These are phyloP conservation scores for Sphenopsis melanotis DNA, from an alignment of 2,797 vertebrate genomes.

Conservation along the genomic window DNA sequence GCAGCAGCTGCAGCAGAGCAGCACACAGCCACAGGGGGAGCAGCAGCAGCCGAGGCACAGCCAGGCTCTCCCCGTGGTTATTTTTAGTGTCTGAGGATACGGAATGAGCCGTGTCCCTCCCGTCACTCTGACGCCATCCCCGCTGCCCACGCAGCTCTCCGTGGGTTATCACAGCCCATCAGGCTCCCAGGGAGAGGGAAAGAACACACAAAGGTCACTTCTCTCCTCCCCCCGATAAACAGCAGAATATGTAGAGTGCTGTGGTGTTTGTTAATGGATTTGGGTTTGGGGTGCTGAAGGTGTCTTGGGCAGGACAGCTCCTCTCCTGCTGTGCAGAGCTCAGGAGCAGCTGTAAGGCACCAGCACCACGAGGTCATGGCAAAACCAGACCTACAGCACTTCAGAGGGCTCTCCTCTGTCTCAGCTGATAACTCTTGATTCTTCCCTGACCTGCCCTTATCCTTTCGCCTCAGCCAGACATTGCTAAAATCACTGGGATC, in stretches of 20 bases:
- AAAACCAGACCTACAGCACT: not conserved
- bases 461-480: not conserved
- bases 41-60: not conserved
- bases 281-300: not conserved
- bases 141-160: not conserved
- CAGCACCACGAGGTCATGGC: not conserved
- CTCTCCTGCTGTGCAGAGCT: not conserved
- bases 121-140: constrained; percentile 42
- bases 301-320: not conserved
- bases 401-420: not conserved
- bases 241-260: not conserved
- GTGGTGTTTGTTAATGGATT: not conserved
- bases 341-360: not conserved
- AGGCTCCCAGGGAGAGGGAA: not conserved
- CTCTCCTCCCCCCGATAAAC: not conserved
- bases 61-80: not conserved
- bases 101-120: not conserved
- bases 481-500: not conserved
- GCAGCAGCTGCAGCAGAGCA: not conserved
- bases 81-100: not conserved
- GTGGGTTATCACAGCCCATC: not conserved
- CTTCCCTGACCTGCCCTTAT: not conserved
- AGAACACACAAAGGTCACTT: not conserved
- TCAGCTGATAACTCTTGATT: not conserved
- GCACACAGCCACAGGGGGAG: not conserved